Percentiles rank a stretch among this genome's conserved stretches.
Evolutionary conservation across 2,888 invertebrate genomes (phyloP).

Genomic region (Nematopogon swammerdamellus): DNA sequence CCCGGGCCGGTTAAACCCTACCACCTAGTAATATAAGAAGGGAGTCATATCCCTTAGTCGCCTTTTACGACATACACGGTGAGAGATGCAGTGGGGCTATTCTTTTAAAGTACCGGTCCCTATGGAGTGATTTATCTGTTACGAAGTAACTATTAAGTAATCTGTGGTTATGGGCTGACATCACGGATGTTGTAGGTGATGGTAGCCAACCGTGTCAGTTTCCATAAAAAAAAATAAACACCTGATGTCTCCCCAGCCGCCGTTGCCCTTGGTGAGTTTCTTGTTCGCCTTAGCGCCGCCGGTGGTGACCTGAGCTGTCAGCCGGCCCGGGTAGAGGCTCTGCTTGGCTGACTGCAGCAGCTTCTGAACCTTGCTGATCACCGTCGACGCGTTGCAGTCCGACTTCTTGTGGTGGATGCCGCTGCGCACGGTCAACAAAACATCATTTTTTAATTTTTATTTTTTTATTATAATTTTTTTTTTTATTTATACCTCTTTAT

Average conservation of each 20-base stretch:
- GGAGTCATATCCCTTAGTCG: too few species aligned
- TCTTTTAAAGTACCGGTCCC: too few species aligned
- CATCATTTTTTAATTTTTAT: slow-evolving; percentile 11
- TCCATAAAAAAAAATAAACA: slow-evolving; percentile 12
- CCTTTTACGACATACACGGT: too few species aligned
- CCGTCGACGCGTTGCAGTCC: slow-evolving; percentile 83
- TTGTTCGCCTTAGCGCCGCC: slow-evolving; percentile 83
- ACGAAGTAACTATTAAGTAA: too few species aligned
- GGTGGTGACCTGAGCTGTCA: slow-evolving; percentile 68
- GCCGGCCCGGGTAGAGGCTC: slow-evolving; percentile 68
- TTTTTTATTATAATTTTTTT: slow-evolving; percentile 1
- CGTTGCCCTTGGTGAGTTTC: slow-evolving; percentile 85
- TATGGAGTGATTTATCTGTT: background rate
- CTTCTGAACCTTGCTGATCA: slow-evolving; percentile 80
- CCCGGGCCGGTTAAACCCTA: too few species aligned
- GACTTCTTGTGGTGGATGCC: slow-evolving; percentile 95
- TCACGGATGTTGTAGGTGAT: too few species aligned
- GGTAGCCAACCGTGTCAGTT: too few species aligned
- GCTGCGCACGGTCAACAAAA: too few species aligned
- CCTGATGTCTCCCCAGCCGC: slow-evolving; percentile 92
- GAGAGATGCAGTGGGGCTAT: too few species aligned
- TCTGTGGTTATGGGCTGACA: background rate
- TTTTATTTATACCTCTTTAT: background rate
- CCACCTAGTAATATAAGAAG: too few species aligned
- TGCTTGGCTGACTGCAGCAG: slow-evolving; percentile 67